Conservation (phyloP, 2,888 invertebrate species). For the Sepioteuthis lessoniana region DNA sequence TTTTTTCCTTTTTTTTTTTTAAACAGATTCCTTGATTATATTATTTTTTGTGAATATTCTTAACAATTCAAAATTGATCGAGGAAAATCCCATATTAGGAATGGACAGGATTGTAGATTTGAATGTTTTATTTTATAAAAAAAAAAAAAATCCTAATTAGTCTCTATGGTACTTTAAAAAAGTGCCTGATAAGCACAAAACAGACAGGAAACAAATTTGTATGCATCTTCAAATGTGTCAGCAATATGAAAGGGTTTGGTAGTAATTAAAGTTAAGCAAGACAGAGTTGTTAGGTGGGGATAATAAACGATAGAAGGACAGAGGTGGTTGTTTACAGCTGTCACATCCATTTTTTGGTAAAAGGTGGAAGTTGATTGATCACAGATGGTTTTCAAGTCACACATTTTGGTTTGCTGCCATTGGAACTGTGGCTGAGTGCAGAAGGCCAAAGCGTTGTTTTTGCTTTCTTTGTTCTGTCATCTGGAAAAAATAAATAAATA, state of each 20-base stretch:
- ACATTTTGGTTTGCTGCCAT: constrained; percentile 51
- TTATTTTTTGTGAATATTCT: not conserved
- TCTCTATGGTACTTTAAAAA: too few species aligned
- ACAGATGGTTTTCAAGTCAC: constrained; percentile 34
- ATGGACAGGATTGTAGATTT: not conserved
- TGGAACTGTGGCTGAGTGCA: constrained; percentile 72
- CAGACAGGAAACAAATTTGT: not conserved
- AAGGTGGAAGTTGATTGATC: constrained; percentile 4
- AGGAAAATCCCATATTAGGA: not conserved
- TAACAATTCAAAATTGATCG: not conserved
- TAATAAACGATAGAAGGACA: too few species aligned
- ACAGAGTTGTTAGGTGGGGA: too few species aligned
- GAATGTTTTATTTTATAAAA: not conserved
- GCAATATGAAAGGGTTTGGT: too few species aligned
- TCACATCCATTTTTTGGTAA: not conserved
- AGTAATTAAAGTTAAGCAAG: too few species aligned
- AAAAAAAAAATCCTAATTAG: too few species aligned
- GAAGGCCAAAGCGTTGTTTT: constrained; percentile 90
- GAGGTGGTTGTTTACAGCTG: not conserved
- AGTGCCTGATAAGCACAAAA: too few species aligned
- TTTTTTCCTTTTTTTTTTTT: not conserved
- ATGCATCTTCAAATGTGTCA: too few species aligned
- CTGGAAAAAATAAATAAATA: constrained; percentile 74
- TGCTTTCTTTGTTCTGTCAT: constrained; percentile 97
- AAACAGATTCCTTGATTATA: not conserved